Conservation (phyloP, 23 tunicate genomes). For the Corella eumyota region DNA sequence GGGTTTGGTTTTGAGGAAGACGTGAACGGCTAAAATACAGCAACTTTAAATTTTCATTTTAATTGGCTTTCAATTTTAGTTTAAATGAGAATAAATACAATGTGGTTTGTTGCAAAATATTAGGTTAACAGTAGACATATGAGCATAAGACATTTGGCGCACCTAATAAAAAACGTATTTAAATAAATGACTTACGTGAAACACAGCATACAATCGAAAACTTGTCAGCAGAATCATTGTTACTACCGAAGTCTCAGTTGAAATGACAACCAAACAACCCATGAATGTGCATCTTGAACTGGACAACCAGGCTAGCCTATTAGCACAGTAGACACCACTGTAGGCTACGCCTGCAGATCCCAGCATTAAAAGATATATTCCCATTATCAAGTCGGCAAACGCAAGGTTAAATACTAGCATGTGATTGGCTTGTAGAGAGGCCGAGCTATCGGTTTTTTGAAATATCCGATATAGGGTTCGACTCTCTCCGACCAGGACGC, state of each 20-base stretch:
- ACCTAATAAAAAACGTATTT: no score
- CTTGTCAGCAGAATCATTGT: slow-evolving; percentile 42
- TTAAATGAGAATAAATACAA: background rate
- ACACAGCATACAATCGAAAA: slow-evolving; percentile 35
- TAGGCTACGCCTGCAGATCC: slow-evolving; percentile 20
- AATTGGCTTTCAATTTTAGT: no score
- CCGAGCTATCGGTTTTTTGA: slow-evolving; percentile 14
- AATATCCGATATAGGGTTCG: slow-evolving; percentile 4
- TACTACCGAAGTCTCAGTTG: slow-evolving; percentile 48
- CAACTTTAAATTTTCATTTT: no score
- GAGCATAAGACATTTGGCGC: background rate
- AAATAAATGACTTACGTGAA: slow-evolving; percentile 19
- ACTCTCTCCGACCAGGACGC: slow-evolving; percentile 21
- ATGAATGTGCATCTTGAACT: slow-evolving; percentile 14
- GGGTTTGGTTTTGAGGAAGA: slow-evolving; percentile 31
- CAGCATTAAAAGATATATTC: slow-evolving; percentile 29
- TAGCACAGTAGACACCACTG: slow-evolving; percentile 42
- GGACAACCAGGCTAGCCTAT: slow-evolving; percentile 30
- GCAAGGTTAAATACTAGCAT: slow-evolving; percentile 43
- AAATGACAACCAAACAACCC: slow-evolving; percentile 34
- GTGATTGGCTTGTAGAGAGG: slow-evolving; percentile 22
- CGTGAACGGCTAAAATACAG: slow-evolving; percentile 46
- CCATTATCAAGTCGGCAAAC: slow-evolving; percentile 34
- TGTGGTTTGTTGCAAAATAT: background rate
- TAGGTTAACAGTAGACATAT: background rate